Base-by-base conservation (phyloP, 2,888 invertebrate genomes). In the Callyntrura guangdongensis region DNA sequence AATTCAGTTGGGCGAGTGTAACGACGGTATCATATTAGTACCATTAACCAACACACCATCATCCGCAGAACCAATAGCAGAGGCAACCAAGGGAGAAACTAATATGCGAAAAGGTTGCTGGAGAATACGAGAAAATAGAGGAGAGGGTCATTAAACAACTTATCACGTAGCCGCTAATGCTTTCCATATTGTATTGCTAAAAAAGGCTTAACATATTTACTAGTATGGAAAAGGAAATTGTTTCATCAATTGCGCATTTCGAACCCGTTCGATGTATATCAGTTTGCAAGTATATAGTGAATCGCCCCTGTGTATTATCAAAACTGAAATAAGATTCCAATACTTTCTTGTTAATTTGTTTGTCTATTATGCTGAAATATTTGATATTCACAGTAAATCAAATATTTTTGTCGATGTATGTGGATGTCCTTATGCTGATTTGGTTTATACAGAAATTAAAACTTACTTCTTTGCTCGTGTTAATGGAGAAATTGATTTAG, bases 121-220 rank as follows among this genome's bases (percentile, higher is more conserved):
- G 20, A 27, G 27, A 56, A 56, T 56, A 56, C 49, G 77, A 25
- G 25, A 67, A 45, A 79, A 61, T n/a, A 45, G 74, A n/a, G 74
- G 6, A 88, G 27, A 84, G 83, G 47, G 64, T 49, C 77, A 89
- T 89, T 89, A 74, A 77, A 47, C 82, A 77, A 77, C 83, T 89
- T 77, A 84, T 83, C 89, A 89, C 89, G 89, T 89, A 89, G 47
- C 83, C 59, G 64, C 64, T 89, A 84, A 89, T 89, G 74, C 53
- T 53, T 49, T 83, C 77, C 77, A 77, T 89, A 89, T 84, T 89
- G 84, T 59, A 89, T 89, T 84, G 83, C 61, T 36, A 84, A 84
- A 84, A 74, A 87, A 36, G 67, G 67, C 84, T 89, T 88, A 88
- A 79, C 72, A 83, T 74, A 61, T 72, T 82, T 82, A 88, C 82